phyloP scores from a whole-genome alignment of 2,113 vertebrate genomes.

The Syngnathus floridae region DNA sequence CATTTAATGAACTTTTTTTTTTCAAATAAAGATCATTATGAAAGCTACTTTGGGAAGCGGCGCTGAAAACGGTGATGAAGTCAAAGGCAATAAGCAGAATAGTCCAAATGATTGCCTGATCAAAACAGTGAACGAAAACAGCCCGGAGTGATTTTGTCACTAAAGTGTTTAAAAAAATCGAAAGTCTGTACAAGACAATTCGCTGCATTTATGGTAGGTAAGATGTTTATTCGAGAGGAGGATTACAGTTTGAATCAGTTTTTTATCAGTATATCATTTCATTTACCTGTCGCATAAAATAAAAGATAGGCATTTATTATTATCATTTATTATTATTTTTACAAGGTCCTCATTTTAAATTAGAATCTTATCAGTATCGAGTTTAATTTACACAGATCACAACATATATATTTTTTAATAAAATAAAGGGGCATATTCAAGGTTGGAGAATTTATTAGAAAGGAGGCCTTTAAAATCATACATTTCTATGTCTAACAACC shows the following conservation, averaged over 20 bases:
- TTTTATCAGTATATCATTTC: not conserved
- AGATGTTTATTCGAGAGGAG: not conserved
- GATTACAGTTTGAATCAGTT: not conserved
- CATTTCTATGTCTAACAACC: no score
- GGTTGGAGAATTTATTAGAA: no score
- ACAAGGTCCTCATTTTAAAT: no score
- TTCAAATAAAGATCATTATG: not conserved
- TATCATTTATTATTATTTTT: no score
- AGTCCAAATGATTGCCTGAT: not conserved
- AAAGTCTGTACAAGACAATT: no score
- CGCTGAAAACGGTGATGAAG: not conserved
- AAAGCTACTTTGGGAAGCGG: not conserved
- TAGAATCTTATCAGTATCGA: no score
- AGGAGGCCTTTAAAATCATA: no score
- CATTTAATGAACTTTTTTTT: not conserved
- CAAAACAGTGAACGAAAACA: not conserved
- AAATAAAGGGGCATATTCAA: no score
- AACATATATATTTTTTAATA: no score
- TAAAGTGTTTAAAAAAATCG: not conserved
- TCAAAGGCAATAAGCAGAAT: not conserved
- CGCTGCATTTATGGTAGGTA: no score
- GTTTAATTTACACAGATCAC: no score
- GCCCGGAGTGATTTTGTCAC: not conserved
- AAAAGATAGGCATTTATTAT: no score
- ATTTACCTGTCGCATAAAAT: not conserved